Evolutionary conservation across 2,797 vertebrate species (phyloP).

Genomic region (Sparus aurata): DNA sequence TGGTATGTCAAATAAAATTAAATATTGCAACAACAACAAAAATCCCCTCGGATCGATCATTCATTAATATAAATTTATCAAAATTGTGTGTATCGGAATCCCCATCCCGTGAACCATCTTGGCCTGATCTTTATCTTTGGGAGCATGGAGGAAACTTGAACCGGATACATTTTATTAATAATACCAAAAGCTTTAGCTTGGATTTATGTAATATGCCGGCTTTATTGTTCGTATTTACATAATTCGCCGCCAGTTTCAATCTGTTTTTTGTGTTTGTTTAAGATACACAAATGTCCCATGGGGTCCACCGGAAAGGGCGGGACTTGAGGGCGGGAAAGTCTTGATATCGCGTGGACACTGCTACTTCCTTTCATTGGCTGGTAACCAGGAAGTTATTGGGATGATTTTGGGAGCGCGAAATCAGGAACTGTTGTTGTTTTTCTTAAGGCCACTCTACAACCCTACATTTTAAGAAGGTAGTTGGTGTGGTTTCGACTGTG

Average conservation of each 20-base stretch:
- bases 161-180: not conserved
- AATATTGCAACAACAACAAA: not conserved
- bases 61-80: not conserved
- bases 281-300: no score
- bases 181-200: accelerated
- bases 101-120: conserved; percentile 33
- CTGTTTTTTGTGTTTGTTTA: no score
- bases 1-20: not conserved
- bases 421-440: accelerated
- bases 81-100: not conserved
- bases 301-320: no score
- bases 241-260: accelerated
- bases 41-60: not conserved
- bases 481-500: accelerated
- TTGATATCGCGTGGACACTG: accelerated
- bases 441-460: accelerated
- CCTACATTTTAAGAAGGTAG: accelerated
- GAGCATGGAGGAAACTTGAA: not conserved
- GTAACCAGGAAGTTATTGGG: conserved; percentile 60
- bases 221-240: not conserved
- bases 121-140: conserved; percentile 30
- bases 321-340: no score
- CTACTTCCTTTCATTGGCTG: conserved; percentile 42
- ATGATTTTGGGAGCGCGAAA: conserved; percentile 54
- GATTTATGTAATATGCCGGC: accelerated